These are phyloP conservation scores for Ischnus inquisitorius DNA, from an alignment of 2,888 invertebrate species.

Conservation along the genomic window DNA sequence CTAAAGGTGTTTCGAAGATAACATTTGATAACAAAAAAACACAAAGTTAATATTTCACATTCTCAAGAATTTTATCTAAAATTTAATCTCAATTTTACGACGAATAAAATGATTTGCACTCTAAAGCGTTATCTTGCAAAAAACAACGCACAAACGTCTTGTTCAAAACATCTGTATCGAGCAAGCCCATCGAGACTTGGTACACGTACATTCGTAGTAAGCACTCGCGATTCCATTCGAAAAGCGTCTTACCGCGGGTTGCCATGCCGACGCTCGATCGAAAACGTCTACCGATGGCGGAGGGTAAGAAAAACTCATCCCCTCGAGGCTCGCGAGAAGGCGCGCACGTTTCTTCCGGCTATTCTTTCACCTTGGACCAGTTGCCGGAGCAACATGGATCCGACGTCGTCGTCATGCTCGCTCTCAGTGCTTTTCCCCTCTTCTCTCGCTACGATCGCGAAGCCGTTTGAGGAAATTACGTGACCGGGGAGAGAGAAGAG, in stretches of 20 bases:
- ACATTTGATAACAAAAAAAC: too few relatives aligned
- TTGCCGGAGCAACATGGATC: slow-evolving; percentile 70
- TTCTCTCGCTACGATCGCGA: slow-evolving; percentile 52
- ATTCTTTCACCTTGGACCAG: slow-evolving; percentile 70
- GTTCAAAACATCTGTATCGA: neutral
- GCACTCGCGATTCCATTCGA: slow-evolving; percentile 73
- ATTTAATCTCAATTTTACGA: neutral
- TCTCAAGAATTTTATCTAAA: neutral
- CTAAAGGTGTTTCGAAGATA: too few relatives aligned
- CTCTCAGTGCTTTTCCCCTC: slow-evolving; percentile 63
- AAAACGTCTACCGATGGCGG: slow-evolving; percentile 55
- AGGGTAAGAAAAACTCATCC: slow-evolving; percentile 58
- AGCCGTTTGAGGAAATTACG: slow-evolving; percentile 67
- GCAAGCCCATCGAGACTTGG: neutral
- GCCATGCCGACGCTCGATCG: slow-evolving; percentile 74
- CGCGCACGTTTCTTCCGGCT: slow-evolving; percentile 67
- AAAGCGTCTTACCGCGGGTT: slow-evolving; percentile 80
- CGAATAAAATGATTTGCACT: neutral
- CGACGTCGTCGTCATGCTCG: slow-evolving; percentile 22
- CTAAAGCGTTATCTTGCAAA: neutral
- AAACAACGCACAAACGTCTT: neutral
- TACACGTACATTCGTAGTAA: slow-evolving; percentile 1
- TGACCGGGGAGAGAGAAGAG: slow-evolving; percentile 57
- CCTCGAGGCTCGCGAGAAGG: slow-evolving; percentile 33
- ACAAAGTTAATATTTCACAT: too few relatives aligned